These are phyloP conservation scores for Rhyacichthys aspro DNA, from an alignment of 2,797 vertebrate species.

Conservation along the genomic window DNA sequence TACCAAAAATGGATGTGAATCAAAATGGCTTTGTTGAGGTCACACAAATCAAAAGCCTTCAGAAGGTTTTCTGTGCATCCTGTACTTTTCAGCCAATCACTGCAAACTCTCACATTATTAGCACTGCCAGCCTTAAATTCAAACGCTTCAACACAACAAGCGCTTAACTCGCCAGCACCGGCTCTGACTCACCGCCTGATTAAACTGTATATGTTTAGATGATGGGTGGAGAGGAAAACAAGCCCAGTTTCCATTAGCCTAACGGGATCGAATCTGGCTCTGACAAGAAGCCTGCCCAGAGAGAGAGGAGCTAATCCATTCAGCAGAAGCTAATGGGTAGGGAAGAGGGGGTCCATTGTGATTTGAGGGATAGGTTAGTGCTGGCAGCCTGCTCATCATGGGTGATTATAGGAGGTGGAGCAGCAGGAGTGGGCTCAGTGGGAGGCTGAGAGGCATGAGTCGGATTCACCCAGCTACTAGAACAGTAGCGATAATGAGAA, in stretches of 20 bases:
- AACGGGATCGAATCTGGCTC: constrained; percentile 63
- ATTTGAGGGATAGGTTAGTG: constrained; percentile 79
- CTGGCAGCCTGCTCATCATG: constrained; percentile 79
- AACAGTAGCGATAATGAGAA: constrained; percentile 47
- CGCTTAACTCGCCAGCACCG: constrained; percentile 57
- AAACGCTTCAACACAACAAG: constrained; percentile 58
- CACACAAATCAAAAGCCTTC: constrained; percentile 37
- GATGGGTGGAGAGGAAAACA: constrained; percentile 65
- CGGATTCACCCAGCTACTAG: constrained; percentile 52
- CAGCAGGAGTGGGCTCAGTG: constrained; percentile 64
- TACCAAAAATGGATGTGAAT: constrained; percentile 29
- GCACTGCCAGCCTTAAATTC: constrained; percentile 17
- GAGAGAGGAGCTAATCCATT: constrained; percentile 77
- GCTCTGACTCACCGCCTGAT: constrained; percentile 71
- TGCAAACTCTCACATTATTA: constrained; percentile 31
- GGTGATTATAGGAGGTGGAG: constrained; percentile 78
- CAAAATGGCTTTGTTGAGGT: constrained; percentile 39
- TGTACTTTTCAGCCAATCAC: constrained; percentile 6
- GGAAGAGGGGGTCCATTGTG: constrained; percentile 75
- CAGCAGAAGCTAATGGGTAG: constrained; percentile 75
- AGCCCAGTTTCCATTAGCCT: constrained; percentile 72
- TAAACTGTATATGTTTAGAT: constrained; percentile 73
- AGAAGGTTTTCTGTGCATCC: constrained; percentile 17
- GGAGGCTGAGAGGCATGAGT: constrained; percentile 63
- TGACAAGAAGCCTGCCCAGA: constrained; percentile 62